Base-by-base conservation (phyloP, 2,797 vertebrate species). In the Lacerta agilis region DNA sequence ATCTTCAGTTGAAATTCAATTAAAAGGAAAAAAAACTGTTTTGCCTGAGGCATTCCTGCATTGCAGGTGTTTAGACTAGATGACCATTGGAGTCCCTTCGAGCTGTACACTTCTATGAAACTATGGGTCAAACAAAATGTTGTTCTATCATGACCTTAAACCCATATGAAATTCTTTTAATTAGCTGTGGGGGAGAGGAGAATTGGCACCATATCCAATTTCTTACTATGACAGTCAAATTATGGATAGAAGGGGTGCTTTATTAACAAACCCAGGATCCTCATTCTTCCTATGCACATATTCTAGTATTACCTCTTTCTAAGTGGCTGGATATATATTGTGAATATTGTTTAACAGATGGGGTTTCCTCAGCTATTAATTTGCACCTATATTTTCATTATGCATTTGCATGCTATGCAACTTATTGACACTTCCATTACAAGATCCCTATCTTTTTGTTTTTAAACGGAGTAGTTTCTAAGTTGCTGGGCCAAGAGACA, bases 21-120 rank as follows among this genome's bases (percentile, higher is more conserved):
- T 69, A 64, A 36, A 67, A 64, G 23, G 23, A 2, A 41, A 4
- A 36, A 79, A 15, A 2, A 8, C 29, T 13, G 75, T 77, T 86
- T 90, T 87, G 82, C 82, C 89, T 55, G 67, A 83, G 29, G 41
- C 15, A 77, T 55, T 15, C 49, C 49, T 55, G 49, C 13, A 55
- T 55, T 55, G 13, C 49, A 15, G 49, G 49, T 55, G 13, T 55
- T 55, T 55, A 55, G 13, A 55, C 49, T 55, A 55, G 3, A 55
- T 55, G 49, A 55, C 49, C 49, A 55, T 55, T 55, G 13, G 49
- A 55, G 49, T 55, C 49, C 49, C 49, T 55, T 55, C 49, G 3
- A 55, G 13, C 13, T 55, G 49, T 55, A 55, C 49, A 55, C 15
- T 15, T 55, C 49, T 55, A 15, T 55, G 49, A 55, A 55, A 4